These are phyloP conservation scores for Saimiri boliviensis DNA, from an alignment of 2,113 vertebrate genomes.

Conservation along the genomic window DNA sequence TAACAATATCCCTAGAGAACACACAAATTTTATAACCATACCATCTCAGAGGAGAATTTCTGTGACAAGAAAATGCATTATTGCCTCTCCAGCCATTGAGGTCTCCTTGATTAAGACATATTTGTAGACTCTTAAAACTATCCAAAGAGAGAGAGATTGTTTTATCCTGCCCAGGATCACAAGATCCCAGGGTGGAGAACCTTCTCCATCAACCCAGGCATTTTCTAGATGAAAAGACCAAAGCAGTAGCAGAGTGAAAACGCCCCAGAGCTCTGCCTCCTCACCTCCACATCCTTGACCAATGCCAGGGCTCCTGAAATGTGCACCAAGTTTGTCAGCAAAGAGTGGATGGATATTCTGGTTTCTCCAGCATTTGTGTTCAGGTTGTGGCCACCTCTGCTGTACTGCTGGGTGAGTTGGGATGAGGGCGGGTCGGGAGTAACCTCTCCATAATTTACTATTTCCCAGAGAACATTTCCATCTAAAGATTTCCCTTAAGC, in stretches of 20 bases:
- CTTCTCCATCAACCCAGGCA: accelerated
- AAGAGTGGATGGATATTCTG: accelerated
- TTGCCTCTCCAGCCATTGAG: neutral
- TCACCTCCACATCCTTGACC: no score
- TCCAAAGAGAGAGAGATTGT: neutral
- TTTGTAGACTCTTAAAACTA: neutral
- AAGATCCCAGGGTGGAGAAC: neutral
- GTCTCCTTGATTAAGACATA: neutral
- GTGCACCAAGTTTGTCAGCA: neutral
- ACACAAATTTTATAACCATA: neutral
- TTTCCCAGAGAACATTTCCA: neutral
- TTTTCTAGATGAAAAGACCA: neutral
- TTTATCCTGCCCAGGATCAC: neutral
- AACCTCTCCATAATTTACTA: no score
- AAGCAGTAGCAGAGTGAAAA: accelerated
- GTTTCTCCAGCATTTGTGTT: no score
- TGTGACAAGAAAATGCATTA: neutral
- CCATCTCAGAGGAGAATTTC: neutral
- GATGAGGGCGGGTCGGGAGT: accelerated
- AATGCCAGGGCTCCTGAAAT: neutral
- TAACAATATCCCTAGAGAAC: neutral
- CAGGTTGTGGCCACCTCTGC: neutral
- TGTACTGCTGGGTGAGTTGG: accelerated
- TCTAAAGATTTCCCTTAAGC: neutral
- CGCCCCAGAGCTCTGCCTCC: neutral